Percentiles rank a stretch among this genome's conserved stretches.
phyloP scores from a whole-genome alignment of 1,140 invertebrate genomes.

The Chrysopa pallens region DNA sequence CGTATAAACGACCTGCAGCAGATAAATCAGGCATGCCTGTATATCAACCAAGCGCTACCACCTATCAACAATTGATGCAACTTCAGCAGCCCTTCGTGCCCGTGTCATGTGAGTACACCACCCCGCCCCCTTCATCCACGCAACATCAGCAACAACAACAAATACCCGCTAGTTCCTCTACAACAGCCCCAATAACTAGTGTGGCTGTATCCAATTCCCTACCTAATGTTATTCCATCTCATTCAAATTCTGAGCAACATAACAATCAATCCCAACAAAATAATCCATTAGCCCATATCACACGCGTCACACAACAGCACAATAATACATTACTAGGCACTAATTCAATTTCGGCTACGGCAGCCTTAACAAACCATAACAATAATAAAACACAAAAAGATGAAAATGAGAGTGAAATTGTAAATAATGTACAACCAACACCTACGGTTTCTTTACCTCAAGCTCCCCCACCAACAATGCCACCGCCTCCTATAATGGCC shows the following conservation, averaged over 20 bases:
- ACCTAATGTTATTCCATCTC: slow-evolving; percentile 2
- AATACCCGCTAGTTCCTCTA: slow-evolving; percentile 6
- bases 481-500: slow-evolving; percentile 14
- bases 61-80: slow-evolving; percentile 91
- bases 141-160: neutral
- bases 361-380: no score
- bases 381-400: no score
- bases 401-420: no score
- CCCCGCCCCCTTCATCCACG: slow-evolving; percentile 41
- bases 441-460: neutral
- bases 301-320: no score
- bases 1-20: slow-evolving; percentile 83
- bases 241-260: neutral
- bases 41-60: slow-evolving; percentile 77
- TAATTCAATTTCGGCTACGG: no score
- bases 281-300: no score
- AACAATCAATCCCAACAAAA: no score
- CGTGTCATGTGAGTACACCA: slow-evolving; percentile 82
- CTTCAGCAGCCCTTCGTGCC: slow-evolving; percentile 82
- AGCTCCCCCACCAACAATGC: slow-evolving; percentile 10
- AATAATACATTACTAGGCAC: no score
- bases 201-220: slow-evolving; percentile 1
- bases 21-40: slow-evolving; percentile 91
- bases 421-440: neutral
- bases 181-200: slow-evolving; percentile 8